Evolutionary conservation across 2,888 invertebrate species (phyloP).

Genomic region (Luperina testacea): DNA sequence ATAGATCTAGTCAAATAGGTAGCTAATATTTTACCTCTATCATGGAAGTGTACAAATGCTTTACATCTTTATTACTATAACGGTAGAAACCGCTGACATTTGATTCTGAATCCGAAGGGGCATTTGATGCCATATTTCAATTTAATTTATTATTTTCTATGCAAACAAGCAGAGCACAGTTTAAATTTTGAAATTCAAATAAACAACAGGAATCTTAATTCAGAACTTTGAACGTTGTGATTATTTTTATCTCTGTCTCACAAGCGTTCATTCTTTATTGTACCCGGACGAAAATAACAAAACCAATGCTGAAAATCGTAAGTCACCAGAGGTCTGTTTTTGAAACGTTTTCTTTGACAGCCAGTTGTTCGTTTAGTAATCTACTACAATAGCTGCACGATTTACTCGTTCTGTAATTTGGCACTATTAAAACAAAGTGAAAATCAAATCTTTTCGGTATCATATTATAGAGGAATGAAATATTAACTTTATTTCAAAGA

Average conservation of each 20-base stretch:
- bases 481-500: no score
- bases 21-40: slow-evolving; percentile 75
- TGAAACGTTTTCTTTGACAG: slow-evolving; percentile 42
- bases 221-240: not conserved
- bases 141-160: not conserved
- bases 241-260: slow-evolving; percentile 11
- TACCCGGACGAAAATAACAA: not conserved
- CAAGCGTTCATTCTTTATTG: not conserved
- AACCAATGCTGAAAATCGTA: not conserved
- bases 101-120: slow-evolving; percentile 84
- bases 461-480: not conserved
- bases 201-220: not conserved
- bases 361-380: slow-evolving; percentile 30
- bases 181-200: slow-evolving; percentile 15
- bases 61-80: slow-evolving; percentile 82
- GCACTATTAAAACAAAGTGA: not conserved
- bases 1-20: not conserved
- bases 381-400: no score
- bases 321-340: rapidly evolving
- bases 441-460: not conserved
- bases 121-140: slow-evolving; percentile 78
- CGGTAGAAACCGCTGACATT: slow-evolving; percentile 86
- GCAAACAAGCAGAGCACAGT: not conserved
- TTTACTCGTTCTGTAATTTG: not conserved
- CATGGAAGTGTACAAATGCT: slow-evolving; percentile 81